A percentile compares a stretch with the other conserved stretches of the same genome.
phyloP scores from a whole-genome alignment of 1,140 invertebrate species.

The Macrobrachium nipponense region DNA sequence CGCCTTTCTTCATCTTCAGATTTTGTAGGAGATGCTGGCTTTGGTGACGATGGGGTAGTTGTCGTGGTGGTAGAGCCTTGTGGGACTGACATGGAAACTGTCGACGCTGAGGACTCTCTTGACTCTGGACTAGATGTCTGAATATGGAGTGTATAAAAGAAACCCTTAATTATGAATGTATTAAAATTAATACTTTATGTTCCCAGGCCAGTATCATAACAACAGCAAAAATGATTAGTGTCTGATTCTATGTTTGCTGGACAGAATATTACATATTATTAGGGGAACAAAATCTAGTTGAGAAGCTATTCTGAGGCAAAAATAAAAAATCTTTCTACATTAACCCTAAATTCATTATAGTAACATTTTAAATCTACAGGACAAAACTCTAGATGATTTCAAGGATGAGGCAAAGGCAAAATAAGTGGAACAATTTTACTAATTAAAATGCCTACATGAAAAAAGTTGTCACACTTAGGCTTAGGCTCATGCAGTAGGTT shows the following conservation, averaged over 20 bases:
- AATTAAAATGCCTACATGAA: too few relatives aligned
- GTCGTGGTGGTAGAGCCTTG: slow-evolving; percentile 69
- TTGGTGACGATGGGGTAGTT: slow-evolving; percentile 67
- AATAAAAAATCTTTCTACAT: not conserved
- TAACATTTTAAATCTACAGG: not conserved
- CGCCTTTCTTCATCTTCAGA: slow-evolving; percentile 78
- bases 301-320: not conserved
- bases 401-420: too few relatives aligned
- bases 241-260: too few relatives aligned
- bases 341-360: not conserved
- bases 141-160: not conserved
- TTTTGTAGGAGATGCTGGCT: slow-evolving; percentile 66
- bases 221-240: too few relatives aligned
- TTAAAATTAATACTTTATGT: not conserved
- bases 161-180: not conserved
- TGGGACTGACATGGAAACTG: slow-evolving; percentile 66
- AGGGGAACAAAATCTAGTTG: not conserved
- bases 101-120: slow-evolving; percentile 28
- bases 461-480: too few relatives aligned
- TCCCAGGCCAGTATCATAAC: too few relatives aligned
- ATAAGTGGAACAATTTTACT: too few relatives aligned
- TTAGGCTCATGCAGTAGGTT: too few relatives aligned
- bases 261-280: too few relatives aligned
- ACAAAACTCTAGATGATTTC: too few relatives aligned
- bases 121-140: slow-evolving; percentile 59